Evolutionary conservation across 2,113 vertebrate species (phyloP), one percentile per base, ranked within the genome.

Genomic region (Poeciliopsis occidentalis): DNA sequence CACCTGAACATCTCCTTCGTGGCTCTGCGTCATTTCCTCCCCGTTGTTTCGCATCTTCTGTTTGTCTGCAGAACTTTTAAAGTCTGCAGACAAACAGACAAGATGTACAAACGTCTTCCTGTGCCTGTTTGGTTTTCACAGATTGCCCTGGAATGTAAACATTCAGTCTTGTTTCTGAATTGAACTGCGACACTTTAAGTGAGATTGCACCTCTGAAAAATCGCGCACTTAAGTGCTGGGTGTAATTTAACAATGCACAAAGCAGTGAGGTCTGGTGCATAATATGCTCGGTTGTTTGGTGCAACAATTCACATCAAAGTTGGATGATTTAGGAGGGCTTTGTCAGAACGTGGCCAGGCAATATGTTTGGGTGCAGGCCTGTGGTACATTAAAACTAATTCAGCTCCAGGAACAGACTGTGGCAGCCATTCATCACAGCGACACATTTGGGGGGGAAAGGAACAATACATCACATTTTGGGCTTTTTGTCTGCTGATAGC

Each of bases 381-480:
- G 63, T 39, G 3, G 68, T 8, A 54, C 64, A 60, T 69, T 34
- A 69, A 61, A 19, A 64, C 11, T 51, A 34, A 74, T 57, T 69
- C 63, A 8, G 44, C 79, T 57, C 41, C 29, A 1, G 62, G 22
- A 70, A 71, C 80, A 72, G 37, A 64, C 34, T 60, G 60, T 54
- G 66, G 37, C 66, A 73, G 34, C 22, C 67, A 73, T 77, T 69
- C 29, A 67, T 85, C 67, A 75, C 67, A 67, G 54, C 31, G 1
- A 64, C 67, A 44, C 68, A 29, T 29, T 64, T 22, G 63, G 80
- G 47, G 51, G 37, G 60, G 31, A 34, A 54, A 31, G 74, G 15
- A 7, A 44, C 31, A 11, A 64, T 47, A 47, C 44, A 47, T 47
- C 17, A 64, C 4, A 78, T 60, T 71, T 37, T 26, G 24, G 1